Evolutionary conservation across 2,113 vertebrate species (phyloP).

Genomic region (Elephantulus edwardii): DNA sequence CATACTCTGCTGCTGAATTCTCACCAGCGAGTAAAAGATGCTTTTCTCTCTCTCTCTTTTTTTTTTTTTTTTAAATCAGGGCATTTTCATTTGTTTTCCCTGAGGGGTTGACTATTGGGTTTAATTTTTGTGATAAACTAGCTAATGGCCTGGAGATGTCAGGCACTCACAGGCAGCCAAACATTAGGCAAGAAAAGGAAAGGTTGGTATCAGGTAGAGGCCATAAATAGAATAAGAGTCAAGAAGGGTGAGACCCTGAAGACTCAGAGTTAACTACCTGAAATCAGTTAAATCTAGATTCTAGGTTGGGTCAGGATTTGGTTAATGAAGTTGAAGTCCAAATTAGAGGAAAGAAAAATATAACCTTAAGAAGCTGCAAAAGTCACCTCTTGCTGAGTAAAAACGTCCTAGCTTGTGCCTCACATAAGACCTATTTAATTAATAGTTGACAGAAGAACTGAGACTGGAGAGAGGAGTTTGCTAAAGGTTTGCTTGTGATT

Average conservation of each 20-base stretch:
- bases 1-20: constrained; percentile 49
- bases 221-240: not conserved
- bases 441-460: not conserved
- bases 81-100: constrained; percentile 49
- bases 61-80: not conserved
- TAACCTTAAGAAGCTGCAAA: not conserved
- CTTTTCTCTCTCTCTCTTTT: constrained; percentile 42
- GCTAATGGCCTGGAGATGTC: constrained; percentile 53
- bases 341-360: not conserved
- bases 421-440: not conserved
- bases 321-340: constrained; percentile 18
- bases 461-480: not conserved
- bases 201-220: not conserved
- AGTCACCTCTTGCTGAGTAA: not conserved
- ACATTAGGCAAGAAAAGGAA: not conserved
- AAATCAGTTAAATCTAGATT: not conserved
- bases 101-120: constrained; percentile 25
- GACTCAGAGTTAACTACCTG: accelerated
- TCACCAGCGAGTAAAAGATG: constrained; percentile 40
- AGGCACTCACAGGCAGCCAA: not conserved
- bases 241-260: not conserved
- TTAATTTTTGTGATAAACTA: constrained; percentile 67
- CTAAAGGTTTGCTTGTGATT: not conserved
- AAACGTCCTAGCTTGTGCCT: accelerated
- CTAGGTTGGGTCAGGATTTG: not conserved